These are phyloP conservation scores for Calidris pygmaea DNA, from an alignment of 2,113 vertebrate species.

Conservation along the genomic window DNA sequence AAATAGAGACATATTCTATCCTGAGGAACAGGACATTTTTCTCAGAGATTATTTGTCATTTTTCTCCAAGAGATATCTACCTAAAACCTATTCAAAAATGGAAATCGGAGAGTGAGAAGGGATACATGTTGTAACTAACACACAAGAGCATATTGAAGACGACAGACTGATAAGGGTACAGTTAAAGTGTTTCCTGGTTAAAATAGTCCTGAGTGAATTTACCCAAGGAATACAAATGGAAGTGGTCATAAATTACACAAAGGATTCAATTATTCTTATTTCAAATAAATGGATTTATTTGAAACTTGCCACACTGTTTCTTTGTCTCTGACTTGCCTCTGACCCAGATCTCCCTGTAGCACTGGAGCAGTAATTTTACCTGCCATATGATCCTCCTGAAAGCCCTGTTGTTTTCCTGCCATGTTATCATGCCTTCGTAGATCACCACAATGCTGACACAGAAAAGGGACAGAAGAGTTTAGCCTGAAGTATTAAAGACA, in stretches of 20 bases:
- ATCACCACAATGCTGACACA: rapidly evolving
- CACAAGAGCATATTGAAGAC: not conserved
- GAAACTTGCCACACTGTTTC: not conserved
- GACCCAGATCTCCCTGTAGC: not conserved
- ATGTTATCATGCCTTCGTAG: not conserved
- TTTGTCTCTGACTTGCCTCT: not conserved
- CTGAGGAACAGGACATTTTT: not conserved
- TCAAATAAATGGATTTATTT: not conserved
- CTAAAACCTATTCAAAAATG: not conserved
- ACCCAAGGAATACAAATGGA: not conserved
- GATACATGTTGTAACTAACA: not conserved
- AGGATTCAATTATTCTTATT: not conserved
- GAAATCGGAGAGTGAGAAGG: not conserved
- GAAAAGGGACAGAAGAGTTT: not conserved
- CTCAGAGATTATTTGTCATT: not conserved
- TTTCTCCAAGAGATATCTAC: not conserved
- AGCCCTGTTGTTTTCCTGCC: not conserved
- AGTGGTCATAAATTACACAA: not conserved
- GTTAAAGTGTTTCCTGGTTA: not conserved
- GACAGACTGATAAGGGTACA: not conserved
- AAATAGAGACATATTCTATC: not conserved
- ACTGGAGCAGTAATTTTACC: not conserved
- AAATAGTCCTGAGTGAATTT: not conserved
- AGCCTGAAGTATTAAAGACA: not conserved
- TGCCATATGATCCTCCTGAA: not conserved